Percentiles rank a stretch among this genome's conserved stretches.
phyloP scores from a whole-genome alignment of 2,888 invertebrate species.

The Teleiodes luculella region DNA sequence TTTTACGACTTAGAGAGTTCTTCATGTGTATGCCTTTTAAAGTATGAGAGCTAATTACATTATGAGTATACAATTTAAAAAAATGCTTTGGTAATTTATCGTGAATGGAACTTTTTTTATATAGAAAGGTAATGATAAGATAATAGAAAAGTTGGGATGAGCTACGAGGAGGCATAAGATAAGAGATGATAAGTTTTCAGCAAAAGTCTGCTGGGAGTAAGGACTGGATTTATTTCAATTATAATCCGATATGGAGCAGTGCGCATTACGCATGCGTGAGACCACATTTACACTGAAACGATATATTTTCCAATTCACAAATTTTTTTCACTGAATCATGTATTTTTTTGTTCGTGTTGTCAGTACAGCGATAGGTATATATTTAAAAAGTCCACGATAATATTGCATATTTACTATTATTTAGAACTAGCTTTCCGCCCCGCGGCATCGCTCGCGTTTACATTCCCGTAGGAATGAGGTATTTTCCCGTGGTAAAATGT shows the following conservation, averaged over 20 bases:
- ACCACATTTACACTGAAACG: constrained; percentile 50
- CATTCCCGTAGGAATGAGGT: no score
- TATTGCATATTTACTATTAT: no score
- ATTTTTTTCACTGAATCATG: no score
- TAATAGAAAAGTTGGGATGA: constrained; percentile 1
- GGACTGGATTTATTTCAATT: constrained; percentile 74
- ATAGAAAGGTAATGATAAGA: background rate
- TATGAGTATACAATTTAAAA: background rate
- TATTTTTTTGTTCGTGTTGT: no score
- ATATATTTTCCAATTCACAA: background rate
- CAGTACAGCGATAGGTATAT: no score
- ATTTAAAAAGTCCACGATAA: no score
- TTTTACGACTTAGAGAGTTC: background rate
- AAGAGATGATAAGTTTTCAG: constrained; percentile 58
- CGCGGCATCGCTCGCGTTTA: no score
- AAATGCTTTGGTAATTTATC: background rate
- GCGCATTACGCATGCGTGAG: constrained; percentile 70
- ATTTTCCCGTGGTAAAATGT: no score
- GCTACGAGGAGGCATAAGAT: constrained; percentile 42
- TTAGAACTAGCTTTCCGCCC: no score
- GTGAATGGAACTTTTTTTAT: background rate
- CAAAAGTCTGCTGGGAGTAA: constrained; percentile 51
- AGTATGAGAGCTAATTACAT: background rate
- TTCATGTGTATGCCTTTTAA: background rate
- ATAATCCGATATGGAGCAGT: constrained; percentile 51